A percentile compares a stretch with the other conserved stretches of the same genome.
Conservation (phyloP, 1,140 invertebrate species). For the Plectus sambesii region DNA sequence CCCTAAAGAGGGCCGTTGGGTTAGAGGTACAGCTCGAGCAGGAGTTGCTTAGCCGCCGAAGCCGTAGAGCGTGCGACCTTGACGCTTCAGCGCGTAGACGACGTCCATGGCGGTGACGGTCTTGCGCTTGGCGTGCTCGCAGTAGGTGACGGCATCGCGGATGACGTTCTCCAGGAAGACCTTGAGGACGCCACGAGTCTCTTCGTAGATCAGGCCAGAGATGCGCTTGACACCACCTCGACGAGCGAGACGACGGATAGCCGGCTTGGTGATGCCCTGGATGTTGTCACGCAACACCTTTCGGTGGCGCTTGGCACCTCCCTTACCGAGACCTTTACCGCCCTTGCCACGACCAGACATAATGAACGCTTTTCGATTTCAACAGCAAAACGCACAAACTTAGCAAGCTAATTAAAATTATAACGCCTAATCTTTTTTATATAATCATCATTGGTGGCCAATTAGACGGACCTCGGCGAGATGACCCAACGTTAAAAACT, state of each 20-base stretch:
- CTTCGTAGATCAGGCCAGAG: constrained; percentile 60
- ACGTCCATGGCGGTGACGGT: constrained; percentile 73
- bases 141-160: constrained; percentile 66
- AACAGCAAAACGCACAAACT: no score
- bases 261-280: constrained; percentile 60
- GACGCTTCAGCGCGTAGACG: constrained; percentile 67
- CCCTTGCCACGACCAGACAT: constrained; percentile 59
- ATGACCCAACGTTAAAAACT: no score
- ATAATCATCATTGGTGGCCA: no score
- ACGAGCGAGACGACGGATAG: constrained; percentile 57
- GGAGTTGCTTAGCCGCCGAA: no score
- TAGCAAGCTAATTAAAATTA: no score
- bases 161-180: constrained; percentile 66
- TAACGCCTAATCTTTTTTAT: no score
- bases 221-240: constrained; percentile 65
- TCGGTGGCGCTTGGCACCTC: constrained; percentile 59
- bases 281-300: constrained; percentile 58
- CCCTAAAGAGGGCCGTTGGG: constrained; percentile 36
- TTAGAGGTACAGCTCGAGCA: no score
- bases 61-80: constrained; percentile 59
- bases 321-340: constrained; percentile 58
- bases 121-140: constrained; percentile 68
- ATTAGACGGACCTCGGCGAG: no score
- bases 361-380: no score
- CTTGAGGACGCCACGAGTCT: constrained; percentile 28